Base-by-base conservation (phyloP, 2,797 vertebrate species). In the Brachymystax lenok region DNA sequence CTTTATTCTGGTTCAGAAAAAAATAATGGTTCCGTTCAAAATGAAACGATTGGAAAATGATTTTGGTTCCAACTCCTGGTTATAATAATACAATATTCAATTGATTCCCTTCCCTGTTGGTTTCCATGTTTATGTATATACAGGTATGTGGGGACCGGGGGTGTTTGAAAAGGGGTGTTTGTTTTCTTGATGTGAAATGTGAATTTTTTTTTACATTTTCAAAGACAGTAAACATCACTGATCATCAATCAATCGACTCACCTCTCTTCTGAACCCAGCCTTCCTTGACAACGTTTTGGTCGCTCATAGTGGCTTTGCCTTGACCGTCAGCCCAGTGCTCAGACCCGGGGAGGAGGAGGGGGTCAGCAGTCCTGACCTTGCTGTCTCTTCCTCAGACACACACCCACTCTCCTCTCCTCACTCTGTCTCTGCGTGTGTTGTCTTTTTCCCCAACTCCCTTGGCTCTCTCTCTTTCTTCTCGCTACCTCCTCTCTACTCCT, bases 181-280 rank as follows among this genome's bases (percentile, higher is more conserved):
- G 21, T 5, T 61, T n/a, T 61, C 5, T 21, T 24, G 24, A 3
- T 24, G 21, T 24, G 59, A 21, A 24, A 3, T 12, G 40, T 46
- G 40, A 46, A 66, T n/a, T n/a, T n/a, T n/a, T n/a, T n/a, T n/a
- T n/a, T n/a, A 35, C 61, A 13, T 17, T 17, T n/a, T 52, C 63
- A 69, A 12, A 17, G 27, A 75, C 74, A 4, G 27, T 51, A 70
- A 28, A 56, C 73, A 66, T 40, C 56, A 33, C 33, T 24, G 33
- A 54, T 50, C 21, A 51, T 27, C 59, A 63, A 4, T 8, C 50
- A 73, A 17, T 75, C 46, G 72, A 16, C 90, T 90, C 82, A 93
- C 94, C 94, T 93, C 93, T 85, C 78, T 95, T 95, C 87, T 95
- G 94, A 83, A 95, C 93, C 94, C 94, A 95, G 83, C 94, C 94